Evolutionary conservation across 92 coral and sea anemone species (phyloP).

Genomic region (Epizoanthus scotinus): DNA sequence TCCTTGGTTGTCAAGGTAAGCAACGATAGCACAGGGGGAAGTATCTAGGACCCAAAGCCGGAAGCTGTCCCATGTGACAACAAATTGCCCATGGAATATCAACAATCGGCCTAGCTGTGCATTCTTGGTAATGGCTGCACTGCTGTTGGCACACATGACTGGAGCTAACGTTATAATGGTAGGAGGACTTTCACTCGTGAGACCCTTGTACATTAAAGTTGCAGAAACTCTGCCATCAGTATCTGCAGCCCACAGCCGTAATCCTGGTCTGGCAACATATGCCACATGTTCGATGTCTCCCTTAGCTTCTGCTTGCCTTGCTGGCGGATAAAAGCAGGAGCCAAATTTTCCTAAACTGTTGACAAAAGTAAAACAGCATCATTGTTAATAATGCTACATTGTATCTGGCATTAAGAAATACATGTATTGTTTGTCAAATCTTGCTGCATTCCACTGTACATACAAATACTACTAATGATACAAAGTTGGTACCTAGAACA

Average conservation of each 20-base stretch:
- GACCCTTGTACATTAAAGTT: constrained; percentile 88
- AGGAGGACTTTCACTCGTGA: constrained; percentile 84
- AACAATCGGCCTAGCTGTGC: constrained; percentile 77
- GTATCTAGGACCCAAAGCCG: constrained; percentile 92
- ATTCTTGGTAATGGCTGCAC: constrained; percentile 49
- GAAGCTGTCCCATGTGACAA: constrained; percentile 83
- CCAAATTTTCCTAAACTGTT: constrained; percentile 74
- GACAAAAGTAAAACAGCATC: neutral
- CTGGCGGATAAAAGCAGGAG: constrained; percentile 82
- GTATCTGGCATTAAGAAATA: neutral
- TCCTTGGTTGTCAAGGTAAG: constrained; percentile 79
- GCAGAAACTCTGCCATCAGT: constrained; percentile 81
- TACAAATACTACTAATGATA: neutral
- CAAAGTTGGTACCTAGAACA: too few relatives aligned
- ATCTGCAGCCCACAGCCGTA: constrained; percentile 88
- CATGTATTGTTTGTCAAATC: neutral
- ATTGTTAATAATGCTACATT: neutral
- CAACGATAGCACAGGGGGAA: constrained; percentile 78
- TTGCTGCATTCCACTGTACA: neutral
- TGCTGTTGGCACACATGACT: constrained; percentile 39
- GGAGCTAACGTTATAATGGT: constrained; percentile 67
- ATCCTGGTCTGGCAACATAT: constrained; percentile 84
- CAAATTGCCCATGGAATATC: constrained; percentile 79
- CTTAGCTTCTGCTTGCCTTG: constrained; percentile 51
- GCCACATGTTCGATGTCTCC: constrained; percentile 28